Evolutionary conservation across 2,113 vertebrate species (phyloP), one percentile per base, ranked within the genome.

Genomic region (Malaclemys terrapin): DNA sequence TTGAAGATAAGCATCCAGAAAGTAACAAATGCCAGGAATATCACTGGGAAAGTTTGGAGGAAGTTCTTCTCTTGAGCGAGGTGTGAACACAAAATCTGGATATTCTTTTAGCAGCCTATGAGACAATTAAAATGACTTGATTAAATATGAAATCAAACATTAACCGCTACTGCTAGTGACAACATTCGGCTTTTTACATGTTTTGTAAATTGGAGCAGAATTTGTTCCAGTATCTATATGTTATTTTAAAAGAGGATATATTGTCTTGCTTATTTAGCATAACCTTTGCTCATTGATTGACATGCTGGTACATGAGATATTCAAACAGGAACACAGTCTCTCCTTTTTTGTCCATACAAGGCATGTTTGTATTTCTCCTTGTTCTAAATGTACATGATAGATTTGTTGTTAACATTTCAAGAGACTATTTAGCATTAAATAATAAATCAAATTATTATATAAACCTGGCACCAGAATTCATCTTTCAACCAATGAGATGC

Each of bases 1-100:
- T 98, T 98, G 98, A 95, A 96, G 90, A 91, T 98, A 98, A 69
- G 98, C 97, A 97, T 99, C 99, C 94, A 99, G 98, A 98, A 99
- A 99, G 98, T 99, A 99, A 98, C 99, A 99, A 97, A 99, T 98
- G 96, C 99, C 99, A 97, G 99, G 99, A 97, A 99, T 99, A 95
- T 99, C 99, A 84, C 98, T 98, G 54, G 99, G 99, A 97, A 99
- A 99, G 98, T 99, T 99, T 95, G 99, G 98, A 91, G 99, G 99
- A 97, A 99, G 99, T 76, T 99, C 99, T 93, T 99, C 98, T 97
- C 99, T 99, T 90, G 99, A 99, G 87, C 99, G 99, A 56, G 99
- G 99, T 95, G 99, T 98, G 96, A 99, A 99, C 88, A 98, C 98
- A 97, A 99, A 99, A 88, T 99, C 99, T 93, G 99, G 99, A 10